Conservation (phyloP, 2,113 vertebrate genomes). For the Ptyas mucosa region DNA sequence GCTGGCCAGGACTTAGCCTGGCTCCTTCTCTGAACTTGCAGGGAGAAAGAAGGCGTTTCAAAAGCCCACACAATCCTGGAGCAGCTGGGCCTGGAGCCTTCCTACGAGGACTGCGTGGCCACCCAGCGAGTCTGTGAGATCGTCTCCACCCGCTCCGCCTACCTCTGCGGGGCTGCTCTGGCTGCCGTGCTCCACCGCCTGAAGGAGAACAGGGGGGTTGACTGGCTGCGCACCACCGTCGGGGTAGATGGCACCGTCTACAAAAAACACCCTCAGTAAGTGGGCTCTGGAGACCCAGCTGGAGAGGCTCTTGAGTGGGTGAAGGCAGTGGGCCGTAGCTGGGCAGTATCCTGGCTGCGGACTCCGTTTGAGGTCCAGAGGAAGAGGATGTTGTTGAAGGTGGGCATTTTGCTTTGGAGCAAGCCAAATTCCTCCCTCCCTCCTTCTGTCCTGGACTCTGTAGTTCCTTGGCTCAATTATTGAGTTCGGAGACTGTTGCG, state of each 20-base stretch:
- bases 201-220: constrained; percentile 87
- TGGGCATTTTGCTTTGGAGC: not conserved
- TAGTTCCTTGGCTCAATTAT: not conserved
- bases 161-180: constrained; percentile 84
- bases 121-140: constrained; percentile 88
- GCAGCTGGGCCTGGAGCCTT: constrained; percentile 79
- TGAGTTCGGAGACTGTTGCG: not conserved
- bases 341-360: not conserved
- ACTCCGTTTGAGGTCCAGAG: not conserved
- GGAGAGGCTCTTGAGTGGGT: not conserved
- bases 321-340: not conserved
- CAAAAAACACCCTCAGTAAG: constrained; percentile 95
- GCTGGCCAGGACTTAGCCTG: not conserved
- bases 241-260: constrained; percentile 93
- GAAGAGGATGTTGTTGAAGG: not conserved
- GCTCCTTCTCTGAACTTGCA: constrained; percentile 36
- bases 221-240: constrained; percentile 82
- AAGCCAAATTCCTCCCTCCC: not conserved
- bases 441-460: not conserved
- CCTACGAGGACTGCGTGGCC: constrained; percentile 81
- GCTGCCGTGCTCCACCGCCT: constrained; percentile 85
- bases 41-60: constrained; percentile 82
- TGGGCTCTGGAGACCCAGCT: not conserved
- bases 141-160: constrained; percentile 87
- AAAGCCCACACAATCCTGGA: constrained; percentile 77